Evolutionary conservation across 1,140 invertebrate genomes (phyloP).

Genomic region (Hylyphantes graminicola): DNA sequence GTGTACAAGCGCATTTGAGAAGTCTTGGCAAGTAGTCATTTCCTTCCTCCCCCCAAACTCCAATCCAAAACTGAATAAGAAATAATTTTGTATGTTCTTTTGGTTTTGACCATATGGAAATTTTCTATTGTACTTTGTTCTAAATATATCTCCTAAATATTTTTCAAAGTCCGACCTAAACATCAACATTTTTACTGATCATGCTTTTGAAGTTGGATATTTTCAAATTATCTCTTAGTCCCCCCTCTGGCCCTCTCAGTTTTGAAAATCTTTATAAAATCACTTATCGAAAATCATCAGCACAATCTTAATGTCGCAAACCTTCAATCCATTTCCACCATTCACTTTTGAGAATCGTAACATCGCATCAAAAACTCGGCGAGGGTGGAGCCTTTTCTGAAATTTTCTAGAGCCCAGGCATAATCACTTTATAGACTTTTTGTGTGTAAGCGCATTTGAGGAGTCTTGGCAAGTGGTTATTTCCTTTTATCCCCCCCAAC

Average conservation of each 20-base stretch:
- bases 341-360: background rate
- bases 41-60: background rate
- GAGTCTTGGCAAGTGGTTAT: slow-evolving; percentile 3
- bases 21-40: slow-evolving; percentile 6
- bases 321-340: background rate
- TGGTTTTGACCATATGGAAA: too few relatives aligned
- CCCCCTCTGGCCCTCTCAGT: too few relatives aligned
- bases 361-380: background rate
- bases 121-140: too few relatives aligned
- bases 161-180: too few relatives aligned
- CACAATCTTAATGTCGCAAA: background rate
- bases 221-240: too few relatives aligned
- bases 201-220: too few relatives aligned
- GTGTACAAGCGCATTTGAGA: background rate
- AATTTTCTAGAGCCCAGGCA: background rate
- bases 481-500: background rate
- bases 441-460: background rate
- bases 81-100: too few relatives aligned
- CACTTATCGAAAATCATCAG: too few relatives aligned
- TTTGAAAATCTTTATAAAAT: too few relatives aligned
- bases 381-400: slow-evolving; percentile 22
- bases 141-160: too few relatives aligned
- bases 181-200: too few relatives aligned
- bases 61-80: too few relatives aligned
- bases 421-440: background rate